Evolutionary conservation across 2,888 invertebrate genomes (phyloP).

Genomic region (Syrista parreyssii): DNA sequence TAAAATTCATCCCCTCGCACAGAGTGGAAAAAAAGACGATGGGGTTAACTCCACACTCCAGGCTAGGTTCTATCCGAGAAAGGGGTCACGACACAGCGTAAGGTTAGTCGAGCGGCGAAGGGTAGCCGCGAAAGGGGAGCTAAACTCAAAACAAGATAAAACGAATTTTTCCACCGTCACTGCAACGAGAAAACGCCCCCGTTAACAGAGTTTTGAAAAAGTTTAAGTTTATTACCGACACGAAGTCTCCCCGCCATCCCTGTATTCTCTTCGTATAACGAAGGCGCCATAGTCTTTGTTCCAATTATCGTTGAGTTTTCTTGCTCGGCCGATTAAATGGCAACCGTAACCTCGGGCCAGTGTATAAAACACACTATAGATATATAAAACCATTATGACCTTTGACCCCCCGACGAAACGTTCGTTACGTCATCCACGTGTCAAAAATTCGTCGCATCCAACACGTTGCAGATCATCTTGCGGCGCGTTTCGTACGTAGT

Average conservation of each 20-base stretch:
- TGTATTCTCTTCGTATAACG: not conserved
- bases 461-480: not conserved
- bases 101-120: conserved; percentile 3
- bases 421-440: not conserved
- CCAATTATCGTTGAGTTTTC: conserved; percentile 48
- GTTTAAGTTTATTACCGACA: conserved; percentile 47
- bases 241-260: not conserved
- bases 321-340: not conserved
- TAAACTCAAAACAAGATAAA: conserved; percentile 10
- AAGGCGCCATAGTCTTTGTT: conserved; percentile 42
- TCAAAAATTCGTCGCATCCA: not conserved
- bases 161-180: conserved; percentile 40
- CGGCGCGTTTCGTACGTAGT: not conserved
- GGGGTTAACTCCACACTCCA: not conserved
- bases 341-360: not conserved
- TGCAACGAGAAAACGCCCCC: conserved; percentile 37
- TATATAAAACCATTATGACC: not conserved
- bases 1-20: conserved; percentile 33
- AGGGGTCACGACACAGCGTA: conserved; percentile 2
- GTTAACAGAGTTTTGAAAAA: conserved; percentile 50
- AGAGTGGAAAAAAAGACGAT: not conserved
- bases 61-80: not conserved
- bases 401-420: not conserved
- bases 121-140: not conserved
- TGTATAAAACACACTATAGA: not conserved